Evolutionary conservation across 2,797 vertebrate genomes (phyloP).

Genomic region (Babyrousa celebensis): DNA sequence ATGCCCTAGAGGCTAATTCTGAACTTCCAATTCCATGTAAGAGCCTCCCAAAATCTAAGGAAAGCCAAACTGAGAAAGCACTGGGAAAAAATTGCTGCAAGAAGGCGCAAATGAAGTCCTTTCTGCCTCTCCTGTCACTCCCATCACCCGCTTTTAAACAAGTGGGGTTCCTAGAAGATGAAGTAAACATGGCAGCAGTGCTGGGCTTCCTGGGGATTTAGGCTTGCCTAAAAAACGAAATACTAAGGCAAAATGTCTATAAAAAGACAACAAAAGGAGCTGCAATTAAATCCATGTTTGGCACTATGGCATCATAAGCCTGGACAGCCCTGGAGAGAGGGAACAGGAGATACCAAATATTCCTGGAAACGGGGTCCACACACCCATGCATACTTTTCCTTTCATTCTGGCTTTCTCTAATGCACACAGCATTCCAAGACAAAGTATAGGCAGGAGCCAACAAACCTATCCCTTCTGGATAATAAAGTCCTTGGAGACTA

Average conservation of each 20-base stretch:
- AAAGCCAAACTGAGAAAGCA: background rate
- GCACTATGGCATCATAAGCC: background rate
- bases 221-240: slow-evolving; percentile 41
- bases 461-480: background rate
- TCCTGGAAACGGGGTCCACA: background rate
- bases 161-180: slow-evolving; percentile 67
- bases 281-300: background rate
- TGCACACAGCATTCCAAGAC: slow-evolving; percentile 5
- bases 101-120: background rate
- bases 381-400: background rate
- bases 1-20: background rate
- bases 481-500: background rate
- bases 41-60: background rate
- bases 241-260: background rate
- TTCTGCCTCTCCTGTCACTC: background rate
- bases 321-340: background rate
- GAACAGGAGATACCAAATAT: background rate
- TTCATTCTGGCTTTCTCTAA: background rate
- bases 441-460: background rate
- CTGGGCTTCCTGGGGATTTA: background rate
- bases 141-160: slow-evolving; percentile 21
- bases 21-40: slow-evolving; percentile 40
- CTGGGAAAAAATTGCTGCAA: background rate
- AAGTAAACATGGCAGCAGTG: slow-evolving; percentile 75
- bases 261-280: background rate